These are phyloP conservation scores for Neuroscelio doddi DNA, from an alignment of 2,888 invertebrate genomes.

Conservation along the genomic window DNA sequence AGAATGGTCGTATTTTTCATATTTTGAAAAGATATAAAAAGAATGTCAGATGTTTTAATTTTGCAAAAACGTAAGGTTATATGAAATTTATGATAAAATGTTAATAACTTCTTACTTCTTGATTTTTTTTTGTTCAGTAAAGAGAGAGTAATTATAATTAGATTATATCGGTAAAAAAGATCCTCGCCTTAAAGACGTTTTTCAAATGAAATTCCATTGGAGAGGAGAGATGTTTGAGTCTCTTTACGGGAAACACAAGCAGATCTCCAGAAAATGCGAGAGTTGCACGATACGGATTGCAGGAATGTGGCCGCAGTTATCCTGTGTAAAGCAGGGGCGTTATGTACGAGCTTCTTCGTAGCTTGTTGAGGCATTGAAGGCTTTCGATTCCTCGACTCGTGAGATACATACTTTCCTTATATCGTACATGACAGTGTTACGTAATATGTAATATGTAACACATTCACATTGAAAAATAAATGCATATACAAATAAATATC, in stretches of 20 bases:
- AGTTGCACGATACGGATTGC: conserved; percentile 43
- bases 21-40: too few relatives aligned
- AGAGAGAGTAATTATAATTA: too few relatives aligned
- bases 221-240: conserved; percentile 21
- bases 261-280: conserved; percentile 44
- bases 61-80: too few relatives aligned
- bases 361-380: conserved; percentile 8
- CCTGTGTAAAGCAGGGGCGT: conserved; percentile 30
- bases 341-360: conserved; percentile 21
- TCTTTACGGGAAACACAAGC: conserved; percentile 26
- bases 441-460: background rate
- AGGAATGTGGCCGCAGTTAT: conserved; percentile 26
- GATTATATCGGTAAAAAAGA: too few relatives aligned
- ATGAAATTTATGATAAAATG: too few relatives aligned
- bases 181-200: too few relatives aligned
- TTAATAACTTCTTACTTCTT: too few relatives aligned
- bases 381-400: conserved; percentile 28
- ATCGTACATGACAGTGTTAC: background rate
- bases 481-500: too few relatives aligned
- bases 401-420: background rate
- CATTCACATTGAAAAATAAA: conserved; percentile 11
- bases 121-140: too few relatives aligned
- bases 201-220: too few relatives aligned
- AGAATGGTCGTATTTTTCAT: too few relatives aligned
- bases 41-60: too few relatives aligned